Conservation (phyloP, 2,797 vertebrate species). For the Acanthopagrus latus region DNA sequence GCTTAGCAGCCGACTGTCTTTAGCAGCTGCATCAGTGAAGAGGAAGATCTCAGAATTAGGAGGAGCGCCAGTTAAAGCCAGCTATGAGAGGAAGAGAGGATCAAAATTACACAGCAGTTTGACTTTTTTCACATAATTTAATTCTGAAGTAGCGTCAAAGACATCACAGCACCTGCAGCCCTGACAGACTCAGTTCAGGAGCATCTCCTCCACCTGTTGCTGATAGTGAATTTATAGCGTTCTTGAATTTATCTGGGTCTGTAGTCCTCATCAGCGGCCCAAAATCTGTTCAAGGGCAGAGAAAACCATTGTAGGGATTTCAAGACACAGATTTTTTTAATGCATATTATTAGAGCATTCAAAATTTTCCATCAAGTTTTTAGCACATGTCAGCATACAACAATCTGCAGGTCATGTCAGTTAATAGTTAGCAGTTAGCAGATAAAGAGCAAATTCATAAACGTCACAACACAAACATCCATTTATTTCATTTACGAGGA, state of each 20-base stretch:
- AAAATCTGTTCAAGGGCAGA: constrained; percentile 41
- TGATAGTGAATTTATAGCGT: constrained; percentile 18
- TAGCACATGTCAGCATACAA: no score
- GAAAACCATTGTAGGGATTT: no score
- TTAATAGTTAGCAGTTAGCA: background rate
- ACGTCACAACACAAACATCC: background rate
- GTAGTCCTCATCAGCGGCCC: constrained; percentile 58
- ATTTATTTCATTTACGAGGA: background rate
- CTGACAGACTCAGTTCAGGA: constrained; percentile 62
- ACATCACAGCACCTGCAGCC: constrained; percentile 52
- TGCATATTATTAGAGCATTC: background rate
- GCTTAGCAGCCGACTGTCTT: constrained; percentile 64
- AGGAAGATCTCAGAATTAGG: constrained; percentile 77
- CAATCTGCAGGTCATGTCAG: background rate
- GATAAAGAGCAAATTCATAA: background rate
- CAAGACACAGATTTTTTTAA: background rate
- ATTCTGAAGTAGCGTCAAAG: background rate
- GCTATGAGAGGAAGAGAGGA: constrained; percentile 38
- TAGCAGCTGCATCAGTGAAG: constrained; percentile 78
- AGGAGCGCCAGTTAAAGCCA: constrained; percentile 71
- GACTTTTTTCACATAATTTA: background rate
- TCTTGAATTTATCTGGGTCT: constrained; percentile 38
- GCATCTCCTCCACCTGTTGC: constrained; percentile 12
- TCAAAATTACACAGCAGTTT: background rate
- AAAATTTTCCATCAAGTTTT: background rate